These are phyloP conservation scores for Agrilus planipennis DNA, from an alignment of 1,140 invertebrate genomes.

Conservation along the genomic window DNA sequence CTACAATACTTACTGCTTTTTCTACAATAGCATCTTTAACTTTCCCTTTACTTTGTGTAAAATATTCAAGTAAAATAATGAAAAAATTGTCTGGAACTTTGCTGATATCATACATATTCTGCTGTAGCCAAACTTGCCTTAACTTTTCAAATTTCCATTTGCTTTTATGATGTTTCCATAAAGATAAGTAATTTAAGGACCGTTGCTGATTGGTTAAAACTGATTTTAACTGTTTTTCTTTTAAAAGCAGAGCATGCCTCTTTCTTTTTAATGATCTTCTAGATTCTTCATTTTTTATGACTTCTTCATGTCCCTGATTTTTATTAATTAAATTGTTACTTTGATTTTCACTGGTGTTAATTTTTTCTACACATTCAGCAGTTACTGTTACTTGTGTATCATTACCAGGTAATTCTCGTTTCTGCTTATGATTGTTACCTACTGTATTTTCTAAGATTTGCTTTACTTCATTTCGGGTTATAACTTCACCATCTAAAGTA, in stretches of 20 bases:
- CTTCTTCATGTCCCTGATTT: conserved; percentile 5
- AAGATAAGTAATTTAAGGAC: conserved; percentile 43
- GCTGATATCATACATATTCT: conserved; percentile 48
- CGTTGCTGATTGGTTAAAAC: conserved; percentile 26
- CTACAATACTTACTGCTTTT: conserved; percentile 51
- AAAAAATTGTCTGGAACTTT: conserved; percentile 47
- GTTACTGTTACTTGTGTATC: background rate
- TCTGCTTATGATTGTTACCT: too few species aligned
- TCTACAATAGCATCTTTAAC: conserved; percentile 45
- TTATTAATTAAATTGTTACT: background rate
- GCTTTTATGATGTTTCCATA: conserved; percentile 54
- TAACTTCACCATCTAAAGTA: background rate
- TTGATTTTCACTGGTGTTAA: background rate
- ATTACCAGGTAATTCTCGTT: too few species aligned
- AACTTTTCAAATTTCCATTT: conserved; percentile 71
- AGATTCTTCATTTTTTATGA: conserved; percentile 19
- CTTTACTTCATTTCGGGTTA: too few species aligned
- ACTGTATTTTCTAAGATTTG: too few species aligned
- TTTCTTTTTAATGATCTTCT: conserved; percentile 19
- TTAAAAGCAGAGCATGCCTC: conserved; percentile 18
- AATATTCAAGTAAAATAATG: conserved; percentile 54
- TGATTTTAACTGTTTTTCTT: conserved; percentile 21
- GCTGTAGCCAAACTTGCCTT: conserved; percentile 59
- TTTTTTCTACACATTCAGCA: background rate
- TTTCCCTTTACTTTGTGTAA: conserved; percentile 51